These are phyloP conservation scores for Microplitis manilae DNA, from an alignment of 2,888 invertebrate genomes.

Conservation along the genomic window DNA sequence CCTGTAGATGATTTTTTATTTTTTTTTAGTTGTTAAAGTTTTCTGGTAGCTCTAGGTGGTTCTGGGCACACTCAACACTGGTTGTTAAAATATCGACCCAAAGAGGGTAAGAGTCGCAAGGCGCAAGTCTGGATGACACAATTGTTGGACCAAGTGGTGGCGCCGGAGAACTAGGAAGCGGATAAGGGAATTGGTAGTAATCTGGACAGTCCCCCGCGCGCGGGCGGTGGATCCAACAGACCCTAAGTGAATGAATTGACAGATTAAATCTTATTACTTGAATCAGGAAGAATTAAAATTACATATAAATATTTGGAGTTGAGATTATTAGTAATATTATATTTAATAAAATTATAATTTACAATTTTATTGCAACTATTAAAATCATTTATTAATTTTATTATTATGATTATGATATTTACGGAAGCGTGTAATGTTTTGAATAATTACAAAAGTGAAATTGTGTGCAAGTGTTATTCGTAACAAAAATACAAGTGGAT, in stretches of 20 bases:
- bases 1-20: background rate
- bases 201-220: slow-evolving; percentile 70
- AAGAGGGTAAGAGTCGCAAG: slow-evolving; percentile 66
- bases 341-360: background rate
- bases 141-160: slow-evolving; percentile 46
- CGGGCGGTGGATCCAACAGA: slow-evolving; percentile 65
- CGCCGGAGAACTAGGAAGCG: slow-evolving; percentile 56
- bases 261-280: slow-evolving; percentile 25
- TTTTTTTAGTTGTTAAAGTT: background rate
- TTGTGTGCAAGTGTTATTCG: background rate
- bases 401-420: background rate
- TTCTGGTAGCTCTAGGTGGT: slow-evolving; percentile 4
- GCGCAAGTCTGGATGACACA: slow-evolving; percentile 68
- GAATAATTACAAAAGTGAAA: background rate
- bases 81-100: slow-evolving; percentile 68
- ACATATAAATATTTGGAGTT: no score
- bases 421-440: background rate
- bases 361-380: background rate
- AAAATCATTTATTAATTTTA: background rate
- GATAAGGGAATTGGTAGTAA: slow-evolving; percentile 66
- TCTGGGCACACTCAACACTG: slow-evolving; percentile 9
- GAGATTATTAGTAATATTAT: slow-evolving; percentile 11
- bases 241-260: slow-evolving; percentile 43
- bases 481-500: background rate
- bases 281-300: slow-evolving; percentile 16